A percentile compares a stretch with the other conserved stretches of the same genome.
Conservation (phyloP, 2,797 vertebrate species). For the Lacerta bilineata region DNA sequence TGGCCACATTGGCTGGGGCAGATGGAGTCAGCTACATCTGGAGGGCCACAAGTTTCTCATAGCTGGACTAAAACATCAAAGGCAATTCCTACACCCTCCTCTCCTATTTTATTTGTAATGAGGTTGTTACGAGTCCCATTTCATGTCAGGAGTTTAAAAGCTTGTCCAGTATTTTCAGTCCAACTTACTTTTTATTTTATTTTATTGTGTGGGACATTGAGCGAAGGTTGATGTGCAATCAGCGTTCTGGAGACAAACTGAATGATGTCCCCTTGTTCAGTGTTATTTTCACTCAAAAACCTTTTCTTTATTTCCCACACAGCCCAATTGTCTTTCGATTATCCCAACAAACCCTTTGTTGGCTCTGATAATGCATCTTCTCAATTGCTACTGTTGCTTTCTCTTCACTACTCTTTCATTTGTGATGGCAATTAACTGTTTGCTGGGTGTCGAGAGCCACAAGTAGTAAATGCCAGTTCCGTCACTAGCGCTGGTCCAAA, state of each 20-base stretch:
- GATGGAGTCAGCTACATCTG: too few relatives aligned
- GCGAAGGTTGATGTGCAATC: slow-evolving; percentile 19
- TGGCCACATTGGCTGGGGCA: too few relatives aligned
- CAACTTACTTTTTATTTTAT: neutral
- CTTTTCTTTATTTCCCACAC: slow-evolving; percentile 46
- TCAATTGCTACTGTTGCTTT: slow-evolving; percentile 46
- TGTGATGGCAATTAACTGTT: slow-evolving; percentile 47
- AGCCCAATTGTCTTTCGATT: slow-evolving; percentile 6
- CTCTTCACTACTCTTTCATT: slow-evolving; percentile 10
- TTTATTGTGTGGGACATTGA: neutral
- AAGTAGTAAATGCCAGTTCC: slow-evolving; percentile 41
- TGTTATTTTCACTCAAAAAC: slow-evolving; percentile 33
- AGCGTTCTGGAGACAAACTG: neutral
- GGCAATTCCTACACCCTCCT: slow-evolving; percentile 34
- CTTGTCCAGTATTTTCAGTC: neutral
- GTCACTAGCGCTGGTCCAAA: fast-evolving
- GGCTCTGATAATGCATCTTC: slow-evolving; percentile 48
- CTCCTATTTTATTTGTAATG: slow-evolving; percentile 56
- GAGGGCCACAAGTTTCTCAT: too few relatives aligned
- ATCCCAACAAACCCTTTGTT: slow-evolving; percentile 22
- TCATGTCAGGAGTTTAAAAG: slow-evolving; percentile 23
- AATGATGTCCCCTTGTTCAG: neutral
- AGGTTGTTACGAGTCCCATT: slow-evolving; percentile 48
- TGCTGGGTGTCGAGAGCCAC: slow-evolving; percentile 35
- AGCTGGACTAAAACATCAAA: slow-evolving; percentile 12